Evolutionary conservation across 2,113 vertebrate genomes (phyloP).

Genomic region (Engraulis encrasicolus): DNA sequence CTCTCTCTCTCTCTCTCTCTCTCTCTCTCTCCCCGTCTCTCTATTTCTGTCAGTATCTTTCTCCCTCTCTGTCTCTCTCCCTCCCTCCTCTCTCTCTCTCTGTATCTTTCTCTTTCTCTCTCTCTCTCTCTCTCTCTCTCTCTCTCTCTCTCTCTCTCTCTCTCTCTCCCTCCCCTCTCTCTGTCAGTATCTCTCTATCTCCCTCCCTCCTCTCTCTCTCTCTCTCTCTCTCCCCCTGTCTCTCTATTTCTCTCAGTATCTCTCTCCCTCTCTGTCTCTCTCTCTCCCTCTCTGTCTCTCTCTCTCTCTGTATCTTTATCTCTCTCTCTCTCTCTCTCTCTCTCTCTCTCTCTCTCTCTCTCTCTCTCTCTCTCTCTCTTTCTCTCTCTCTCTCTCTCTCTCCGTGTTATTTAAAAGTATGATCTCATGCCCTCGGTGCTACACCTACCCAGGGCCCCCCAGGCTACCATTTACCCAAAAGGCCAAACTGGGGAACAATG

Average conservation of each 20-base stretch:
- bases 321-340: not conserved
- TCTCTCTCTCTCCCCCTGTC: not conserved
- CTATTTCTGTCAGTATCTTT: too few species aligned
- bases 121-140: not conserved
- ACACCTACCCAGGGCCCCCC: slow-evolving; percentile 14
- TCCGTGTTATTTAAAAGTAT: not conserved
- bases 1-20: too few species aligned
- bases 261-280: not conserved
- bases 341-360: not conserved
- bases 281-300: not conserved
- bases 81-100: not conserved
- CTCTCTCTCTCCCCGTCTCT: too few species aligned
- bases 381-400: not conserved
- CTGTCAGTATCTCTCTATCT: not conserved
- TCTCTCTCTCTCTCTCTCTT: not conserved
- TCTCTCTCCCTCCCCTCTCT: not conserved
- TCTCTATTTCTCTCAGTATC: too few species aligned
- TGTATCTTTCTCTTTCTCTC: too few species aligned
- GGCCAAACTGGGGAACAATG: not conserved
- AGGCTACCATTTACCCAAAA: slow-evolving; percentile 2
- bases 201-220: not conserved
- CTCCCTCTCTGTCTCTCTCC: not conserved
- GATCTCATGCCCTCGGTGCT: not conserved
- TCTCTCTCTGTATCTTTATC: too few species aligned
- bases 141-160: not conserved